A percentile compares a stretch with the other conserved stretches of the same genome.
phyloP scores from a whole-genome alignment of 2,797 vertebrate genomes.

The Philypnodon macrostomus region DNA sequence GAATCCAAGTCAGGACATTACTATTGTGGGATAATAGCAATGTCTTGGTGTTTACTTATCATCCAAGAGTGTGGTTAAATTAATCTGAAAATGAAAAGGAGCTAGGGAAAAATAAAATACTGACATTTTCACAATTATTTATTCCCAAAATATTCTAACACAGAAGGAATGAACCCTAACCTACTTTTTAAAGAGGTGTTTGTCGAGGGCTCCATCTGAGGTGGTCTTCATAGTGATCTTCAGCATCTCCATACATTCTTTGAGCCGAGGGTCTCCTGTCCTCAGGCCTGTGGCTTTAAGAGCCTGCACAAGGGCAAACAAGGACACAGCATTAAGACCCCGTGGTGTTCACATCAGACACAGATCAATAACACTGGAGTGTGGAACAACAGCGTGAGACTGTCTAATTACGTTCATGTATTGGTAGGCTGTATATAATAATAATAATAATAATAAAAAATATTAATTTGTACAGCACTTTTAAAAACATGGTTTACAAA shows the following conservation, averaged over 20 bases:
- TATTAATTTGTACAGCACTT: no score
- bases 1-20: no score
- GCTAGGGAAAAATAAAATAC: no score
- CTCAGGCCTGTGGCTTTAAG: slow-evolving; percentile 95
- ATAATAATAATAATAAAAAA: no score
- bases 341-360: not conserved
- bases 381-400: not conserved
- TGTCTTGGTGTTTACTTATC: not conserved
- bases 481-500: no score
- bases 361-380: slow-evolving; percentile 27
- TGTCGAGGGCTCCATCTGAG: slow-evolving; percentile 93
- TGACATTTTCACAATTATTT: no score
- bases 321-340: not conserved
- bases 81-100: no score
- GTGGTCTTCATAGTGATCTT: slow-evolving; percentile 92
- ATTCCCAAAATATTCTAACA: no score
- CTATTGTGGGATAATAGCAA: no score
- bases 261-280: slow-evolving; percentile 93
- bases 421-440: not conserved
- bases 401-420: not conserved
- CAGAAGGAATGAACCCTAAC: not conserved
- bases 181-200: slow-evolving; percentile 98
- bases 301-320: slow-evolving; percentile 74
- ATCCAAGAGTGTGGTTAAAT: no score
- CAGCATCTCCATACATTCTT: slow-evolving; percentile 99